These are phyloP conservation scores for Saguinus imperator DNA, from an alignment of 2,113 vertebrate species.

Conservation along the genomic window DNA sequence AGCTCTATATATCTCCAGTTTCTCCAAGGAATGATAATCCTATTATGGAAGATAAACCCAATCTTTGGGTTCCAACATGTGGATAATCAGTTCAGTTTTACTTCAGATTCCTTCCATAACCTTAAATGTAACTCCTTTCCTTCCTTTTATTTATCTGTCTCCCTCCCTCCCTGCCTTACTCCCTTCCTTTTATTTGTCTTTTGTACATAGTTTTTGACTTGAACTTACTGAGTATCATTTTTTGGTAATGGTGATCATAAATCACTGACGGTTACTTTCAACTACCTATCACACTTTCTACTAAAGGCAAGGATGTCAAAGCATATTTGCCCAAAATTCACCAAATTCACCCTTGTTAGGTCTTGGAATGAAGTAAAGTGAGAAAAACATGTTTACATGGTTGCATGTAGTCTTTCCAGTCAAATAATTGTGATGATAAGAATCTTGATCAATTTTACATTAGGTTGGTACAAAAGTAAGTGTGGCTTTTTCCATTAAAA, in stretches of 20 bases:
- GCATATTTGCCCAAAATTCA: background rate
- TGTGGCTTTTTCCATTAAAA: too few species aligned
- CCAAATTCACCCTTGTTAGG: background rate
- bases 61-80: background rate
- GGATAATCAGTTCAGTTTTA: background rate
- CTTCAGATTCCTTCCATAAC: background rate
- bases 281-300: background rate
- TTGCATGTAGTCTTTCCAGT: conserved; percentile 19
- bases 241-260: conserved; percentile 57
- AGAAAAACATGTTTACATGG: conserved; percentile 37
- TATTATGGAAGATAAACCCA: conserved; percentile 16
- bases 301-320: conserved; percentile 20
- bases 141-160: background rate
- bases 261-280: conserved; percentile 51
- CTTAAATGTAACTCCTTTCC: background rate
- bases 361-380: conserved; percentile 3
- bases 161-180: background rate
- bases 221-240: conserved; percentile 25
- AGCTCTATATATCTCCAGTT: background rate
- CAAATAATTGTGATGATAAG: conserved; percentile 26
- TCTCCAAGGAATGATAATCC: background rate
- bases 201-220: background rate
- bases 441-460: background rate
- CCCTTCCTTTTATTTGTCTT: background rate
- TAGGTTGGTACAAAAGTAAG: too few species aligned